Evolutionary conservation across 2,888 invertebrate species (phyloP), one percentile per base, ranked within the genome.

Genomic region (Reticulitermes lucifugus): DNA sequence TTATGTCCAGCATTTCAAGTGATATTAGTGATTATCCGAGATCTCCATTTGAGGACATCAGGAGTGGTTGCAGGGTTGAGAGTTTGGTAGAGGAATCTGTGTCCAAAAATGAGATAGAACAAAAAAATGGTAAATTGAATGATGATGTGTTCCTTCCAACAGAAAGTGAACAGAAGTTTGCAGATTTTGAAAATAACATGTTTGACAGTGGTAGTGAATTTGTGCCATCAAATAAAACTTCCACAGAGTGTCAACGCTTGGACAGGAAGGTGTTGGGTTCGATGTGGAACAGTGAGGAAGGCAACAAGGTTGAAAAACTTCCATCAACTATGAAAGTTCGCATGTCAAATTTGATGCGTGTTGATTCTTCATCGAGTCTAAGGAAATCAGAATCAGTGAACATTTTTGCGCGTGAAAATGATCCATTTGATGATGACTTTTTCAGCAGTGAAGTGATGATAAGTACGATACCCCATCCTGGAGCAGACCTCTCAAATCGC

Each of bases 391-490:
- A 97, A 89, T 97, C 97, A 6, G 95, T 97, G 14, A 97, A 97
- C 90, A 98, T 98, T 88, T 98, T 98, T 91, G 95, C 95, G 7
- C 93, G 96, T 83, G 96, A 96, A 89, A 94, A 94, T 79, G 97
- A 98, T 91, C 98, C 98, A 1, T 98, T 98, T 89, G 97, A 97
- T 88, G 96, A 96, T 84, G 96, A 96, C 88, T 97, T 97, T 91
- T 98, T 98, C 89, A 94, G 89, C 84, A 90, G 87, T 89, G 89
- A 85, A 18, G 86, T 84, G 41, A 25, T 60, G 12, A 25, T 86
- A 51, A 43, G 83, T 7, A 71, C 83, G 21, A 25, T 73, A 35
- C 84, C 87, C 43, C 86, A 85, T 65, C 84, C 85, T 59, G 81
- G 84, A 85, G 84, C 79, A 41, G 87, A 83, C 59, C 59, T 85